Base-by-base conservation (phyloP, 2,888 invertebrate species). In the Cheilosia pagana region DNA sequence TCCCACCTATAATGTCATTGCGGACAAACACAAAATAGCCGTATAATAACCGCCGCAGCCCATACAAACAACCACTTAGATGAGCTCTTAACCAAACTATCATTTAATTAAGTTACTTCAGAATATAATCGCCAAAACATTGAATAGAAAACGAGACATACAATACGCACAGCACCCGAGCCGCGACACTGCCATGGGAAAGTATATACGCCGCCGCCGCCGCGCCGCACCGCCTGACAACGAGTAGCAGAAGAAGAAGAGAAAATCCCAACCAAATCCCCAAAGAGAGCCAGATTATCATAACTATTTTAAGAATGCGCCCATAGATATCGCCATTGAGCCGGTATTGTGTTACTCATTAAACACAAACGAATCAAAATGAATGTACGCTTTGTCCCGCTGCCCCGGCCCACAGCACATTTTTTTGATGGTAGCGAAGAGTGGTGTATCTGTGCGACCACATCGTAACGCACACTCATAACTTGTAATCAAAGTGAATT, bases 401-500 rank as follows among this genome's bases (percentile, higher is more conserved):
- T 12, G 2, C 45, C 45, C 48, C 35, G 52, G 5, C 21, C 60
- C 60, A 52, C 35, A 70, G 45, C 62, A 55, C 55, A 28, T 77
- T 48, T 50, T 28, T 28, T 8, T 28, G 8, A 2, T 28, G 28
- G 28, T 7, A 7, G 28, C 67, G 59, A 70, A 76, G 71, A 81
- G 59, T 45, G 55, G n/a, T n/a, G 63, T 76, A 71, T 81, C 76
- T 81, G 81, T 75, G 71, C 76, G 85, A 71, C 71, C 65, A 81
- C 75, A 81, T 76, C 81, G 81, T 67, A 70, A 79, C 43, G 67
- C 67, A 67, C 59, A 75, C 75, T 81, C 85, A 71, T 85, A 85
- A 81, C 75, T 85, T 76, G 71, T 85, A 85, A 85, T 85, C 81
- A 85, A 75, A 85, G 52, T 81, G 85, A 85, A 85, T 76, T 85